Evolutionary conservation across 2,113 vertebrate genomes (phyloP).

Genomic region (Azemiops feae): DNA sequence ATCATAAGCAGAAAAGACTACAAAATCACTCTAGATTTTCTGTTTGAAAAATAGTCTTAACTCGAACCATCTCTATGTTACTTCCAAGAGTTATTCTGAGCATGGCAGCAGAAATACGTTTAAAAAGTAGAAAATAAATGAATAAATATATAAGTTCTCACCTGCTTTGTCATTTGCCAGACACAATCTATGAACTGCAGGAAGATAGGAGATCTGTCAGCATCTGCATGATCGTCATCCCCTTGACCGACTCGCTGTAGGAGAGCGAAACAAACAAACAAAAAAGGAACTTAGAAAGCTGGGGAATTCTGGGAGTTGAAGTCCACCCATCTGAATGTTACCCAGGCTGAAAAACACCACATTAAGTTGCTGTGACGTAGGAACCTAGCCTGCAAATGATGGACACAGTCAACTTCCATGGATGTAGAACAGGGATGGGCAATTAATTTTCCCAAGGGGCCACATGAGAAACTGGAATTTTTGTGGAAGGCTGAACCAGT

Average conservation of each 20-base stretch:
- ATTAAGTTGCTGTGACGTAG: not conserved
- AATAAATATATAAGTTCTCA: slow-evolving; percentile 48
- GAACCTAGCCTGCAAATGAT: not conserved
- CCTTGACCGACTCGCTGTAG: slow-evolving; percentile 89
- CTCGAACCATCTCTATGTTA: not conserved
- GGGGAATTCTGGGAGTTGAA: not conserved
- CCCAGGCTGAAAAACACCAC: not conserved
- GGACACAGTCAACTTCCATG: too few relatives aligned
- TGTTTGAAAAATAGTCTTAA: not conserved
- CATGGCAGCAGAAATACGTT: not conserved
- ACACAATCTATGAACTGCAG: slow-evolving; percentile 98
- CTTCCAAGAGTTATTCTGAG: not conserved
- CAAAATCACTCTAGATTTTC: not conserved
- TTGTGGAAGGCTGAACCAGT: too few relatives aligned
- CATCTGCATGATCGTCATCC: slow-evolving; percentile 87
- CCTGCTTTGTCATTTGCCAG: slow-evolving; percentile 98
- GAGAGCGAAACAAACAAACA: not conserved
- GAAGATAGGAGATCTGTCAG: slow-evolving; percentile 94
- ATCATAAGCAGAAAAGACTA: not conserved
- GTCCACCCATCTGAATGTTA: not conserved
- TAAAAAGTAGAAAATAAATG: not conserved
- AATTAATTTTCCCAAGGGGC: too few relatives aligned
- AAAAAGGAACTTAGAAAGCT: slow-evolving; percentile 29
- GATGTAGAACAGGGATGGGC: not conserved
- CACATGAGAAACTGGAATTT: too few relatives aligned